phyloP scores from a whole-genome alignment of 1,140 invertebrate species.

The Agraylea sexmaculata region DNA sequence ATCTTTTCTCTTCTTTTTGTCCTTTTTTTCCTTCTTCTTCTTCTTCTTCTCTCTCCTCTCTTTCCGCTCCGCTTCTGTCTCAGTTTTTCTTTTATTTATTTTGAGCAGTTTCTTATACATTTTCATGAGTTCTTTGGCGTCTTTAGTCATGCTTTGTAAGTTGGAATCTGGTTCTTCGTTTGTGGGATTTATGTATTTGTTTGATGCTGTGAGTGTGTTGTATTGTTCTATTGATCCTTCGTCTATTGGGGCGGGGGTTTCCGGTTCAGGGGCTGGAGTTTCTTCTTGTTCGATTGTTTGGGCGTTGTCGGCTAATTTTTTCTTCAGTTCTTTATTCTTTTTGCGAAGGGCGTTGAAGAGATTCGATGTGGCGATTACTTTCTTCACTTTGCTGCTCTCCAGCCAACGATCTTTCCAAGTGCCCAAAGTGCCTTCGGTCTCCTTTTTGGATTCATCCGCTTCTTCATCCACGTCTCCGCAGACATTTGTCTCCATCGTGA shows the following conservation, averaged over 20 bases:
- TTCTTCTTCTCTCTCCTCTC: slow-evolving; percentile 26
- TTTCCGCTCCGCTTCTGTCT: slow-evolving; percentile 30
- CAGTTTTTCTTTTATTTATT: slow-evolving; percentile 30
- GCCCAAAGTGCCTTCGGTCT: slow-evolving; percentile 13
- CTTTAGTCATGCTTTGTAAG: slow-evolving; percentile 30
- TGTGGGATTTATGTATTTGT: slow-evolving; percentile 33
- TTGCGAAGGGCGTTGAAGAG: slow-evolving; percentile 44
- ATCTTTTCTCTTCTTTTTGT: slow-evolving; percentile 9
- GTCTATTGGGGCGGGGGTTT: slow-evolving; percentile 13
- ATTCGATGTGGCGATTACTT: slow-evolving; percentile 40
- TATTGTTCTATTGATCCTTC: slow-evolving; percentile 37
- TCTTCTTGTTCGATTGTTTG: neutral
- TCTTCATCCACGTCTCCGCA: slow-evolving; percentile 19
- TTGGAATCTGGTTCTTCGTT: slow-evolving; percentile 13
- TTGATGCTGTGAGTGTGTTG: slow-evolving; percentile 32
- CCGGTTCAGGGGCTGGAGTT: neutral
- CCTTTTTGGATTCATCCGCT: slow-evolving; percentile 23
- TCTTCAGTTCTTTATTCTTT: slow-evolving; percentile 45
- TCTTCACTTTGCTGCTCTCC: slow-evolving; percentile 43
- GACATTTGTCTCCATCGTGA: slow-evolving; percentile 13
- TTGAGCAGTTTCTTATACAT: slow-evolving; percentile 40
- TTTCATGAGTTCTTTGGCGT: slow-evolving; percentile 35
- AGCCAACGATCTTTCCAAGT: slow-evolving; percentile 38
- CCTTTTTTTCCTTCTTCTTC: slow-evolving; percentile 13
- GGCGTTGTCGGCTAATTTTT: slow-evolving; percentile 28